Evolutionary conservation across 2,888 invertebrate genomes (phyloP), one percentile per base, ranked within the genome.

Genomic region (Thelaira solivaga): DNA sequence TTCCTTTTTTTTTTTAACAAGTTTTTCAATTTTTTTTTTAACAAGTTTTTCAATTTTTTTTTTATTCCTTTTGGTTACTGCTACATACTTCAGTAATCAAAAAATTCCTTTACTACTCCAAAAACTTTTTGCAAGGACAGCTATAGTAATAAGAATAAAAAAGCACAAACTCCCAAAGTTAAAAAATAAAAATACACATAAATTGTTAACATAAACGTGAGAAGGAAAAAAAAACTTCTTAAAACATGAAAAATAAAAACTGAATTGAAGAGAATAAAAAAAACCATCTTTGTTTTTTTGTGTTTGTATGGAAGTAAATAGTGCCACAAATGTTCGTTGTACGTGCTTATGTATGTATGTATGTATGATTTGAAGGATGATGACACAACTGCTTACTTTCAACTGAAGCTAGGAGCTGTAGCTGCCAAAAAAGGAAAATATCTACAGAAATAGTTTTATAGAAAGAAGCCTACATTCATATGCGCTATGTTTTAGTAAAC

Each of bases 71-170:
- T 69, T 51, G 41, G 36, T 67, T 55, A 51, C 59, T 51, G 29
- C 59, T 36, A 75, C 74, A 68, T 68, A 75, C 67, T 68, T 62
- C 61, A 75, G 74, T 75, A 75, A 75, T 75, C 74, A 75, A 75
- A 69, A 78, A 78, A 78, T 78, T 78, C 78, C 69, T 78, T 78
- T 78, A 62, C 74, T 69, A 71, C 69, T 78, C 78, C 41, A 68
- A 73, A 73, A 72, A 68, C 43, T 45, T 45, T 61, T 36, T 68
- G 45, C 67, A 75, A 75, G 74, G 74, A 75, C 74, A 75, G 45
- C 74, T 75, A 68, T 68, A 36, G n/a, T n/a, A n/a, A n/a, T n/a
- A n/a, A n/a, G n/a, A n/a, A 51, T 49, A 69, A 72, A 55, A 51
- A 51, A 53, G 47, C 53, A 61, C 29, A 61, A 75, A 68, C 61